A percentile compares a stretch with the other conserved stretches of the same genome.
Evolutionary conservation across 2,113 vertebrate genomes (phyloP).

Genomic region (Canis aureus): DNA sequence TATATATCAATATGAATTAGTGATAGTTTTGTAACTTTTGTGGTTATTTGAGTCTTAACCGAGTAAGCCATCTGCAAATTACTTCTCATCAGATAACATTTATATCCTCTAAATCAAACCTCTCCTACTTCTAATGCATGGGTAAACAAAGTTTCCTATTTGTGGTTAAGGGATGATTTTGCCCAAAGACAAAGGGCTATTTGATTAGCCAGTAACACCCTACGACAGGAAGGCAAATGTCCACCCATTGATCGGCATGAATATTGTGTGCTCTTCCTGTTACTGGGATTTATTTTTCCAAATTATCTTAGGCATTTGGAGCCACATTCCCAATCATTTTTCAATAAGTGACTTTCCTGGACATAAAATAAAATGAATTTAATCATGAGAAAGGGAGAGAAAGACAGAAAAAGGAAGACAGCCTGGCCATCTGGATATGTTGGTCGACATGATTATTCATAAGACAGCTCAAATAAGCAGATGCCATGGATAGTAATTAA

Average conservation of each 20-base stretch:
- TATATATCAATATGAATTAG: neutral
- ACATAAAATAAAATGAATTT: constrained; percentile 51
- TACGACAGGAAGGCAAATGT: neutral
- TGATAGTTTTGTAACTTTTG: neutral
- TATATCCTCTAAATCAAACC: neutral
- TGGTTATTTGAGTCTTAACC: neutral
- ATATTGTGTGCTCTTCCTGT: neutral
- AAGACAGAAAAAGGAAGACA: constrained; percentile 45
- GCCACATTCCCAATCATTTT: neutral
- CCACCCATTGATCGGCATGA: neutral
- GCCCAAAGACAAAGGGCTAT: neutral
- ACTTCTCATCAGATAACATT: neutral
- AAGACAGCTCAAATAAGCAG: constrained; percentile 80
- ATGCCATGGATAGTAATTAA: constrained; percentile 83
- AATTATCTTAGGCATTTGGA: neutral
- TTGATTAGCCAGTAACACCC: neutral
- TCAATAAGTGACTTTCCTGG: constrained; percentile 19
- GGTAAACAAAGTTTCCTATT: neutral
- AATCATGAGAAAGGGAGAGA: constrained; percentile 37
- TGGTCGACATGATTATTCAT: constrained; percentile 73
- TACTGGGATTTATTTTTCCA: neutral
- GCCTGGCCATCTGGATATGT: constrained; percentile 70
- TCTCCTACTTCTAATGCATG: neutral
- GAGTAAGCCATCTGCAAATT: neutral
- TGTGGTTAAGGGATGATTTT: neutral